Evolutionary conservation across 2,797 vertebrate species (phyloP).

Genomic region (Florisuga fusca): DNA sequence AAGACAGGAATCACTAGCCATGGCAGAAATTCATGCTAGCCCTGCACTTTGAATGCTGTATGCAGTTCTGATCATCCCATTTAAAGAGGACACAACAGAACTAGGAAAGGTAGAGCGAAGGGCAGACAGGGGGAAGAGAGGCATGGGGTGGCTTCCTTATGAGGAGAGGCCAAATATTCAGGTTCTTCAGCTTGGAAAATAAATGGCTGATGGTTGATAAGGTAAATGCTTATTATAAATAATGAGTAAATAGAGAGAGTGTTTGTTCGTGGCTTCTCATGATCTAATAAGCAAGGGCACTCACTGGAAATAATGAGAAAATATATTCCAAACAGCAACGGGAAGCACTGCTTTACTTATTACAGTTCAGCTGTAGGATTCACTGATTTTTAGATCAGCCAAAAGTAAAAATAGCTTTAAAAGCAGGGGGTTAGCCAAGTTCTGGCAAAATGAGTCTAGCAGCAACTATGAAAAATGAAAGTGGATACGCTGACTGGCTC

Average conservation of each 20-base stretch:
- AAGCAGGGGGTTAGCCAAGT: not conserved
- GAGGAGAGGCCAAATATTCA: not conserved
- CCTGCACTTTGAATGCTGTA: not conserved
- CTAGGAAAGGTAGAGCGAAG: not conserved
- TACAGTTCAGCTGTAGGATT: not conserved
- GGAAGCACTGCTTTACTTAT: not conserved
- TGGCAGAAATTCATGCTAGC: rapidly evolving
- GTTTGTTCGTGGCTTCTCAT: not conserved
- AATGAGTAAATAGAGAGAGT: not conserved
- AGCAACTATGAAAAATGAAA: not conserved
- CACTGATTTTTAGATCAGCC: not conserved
- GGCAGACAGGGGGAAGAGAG: not conserved
- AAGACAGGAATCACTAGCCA: not conserved
- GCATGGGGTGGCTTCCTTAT: not conserved
- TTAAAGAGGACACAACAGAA: not conserved
- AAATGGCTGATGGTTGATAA: not conserved
- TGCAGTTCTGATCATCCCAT: not conserved
- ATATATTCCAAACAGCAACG: not conserved
- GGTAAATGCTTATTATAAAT: constrained; percentile 1
- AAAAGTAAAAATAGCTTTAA: not conserved
- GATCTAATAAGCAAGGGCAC: not conserved
- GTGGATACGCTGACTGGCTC: not conserved
- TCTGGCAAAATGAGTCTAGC: not conserved
- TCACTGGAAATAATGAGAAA: not conserved
- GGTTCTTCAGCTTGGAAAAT: not conserved